Percentiles rank a stretch among this genome's conserved stretches.
Evolutionary conservation across 37 sponge, comb jelly and placozoan genomes (phyloP).

Genomic region (Geodia barretti): DNA sequence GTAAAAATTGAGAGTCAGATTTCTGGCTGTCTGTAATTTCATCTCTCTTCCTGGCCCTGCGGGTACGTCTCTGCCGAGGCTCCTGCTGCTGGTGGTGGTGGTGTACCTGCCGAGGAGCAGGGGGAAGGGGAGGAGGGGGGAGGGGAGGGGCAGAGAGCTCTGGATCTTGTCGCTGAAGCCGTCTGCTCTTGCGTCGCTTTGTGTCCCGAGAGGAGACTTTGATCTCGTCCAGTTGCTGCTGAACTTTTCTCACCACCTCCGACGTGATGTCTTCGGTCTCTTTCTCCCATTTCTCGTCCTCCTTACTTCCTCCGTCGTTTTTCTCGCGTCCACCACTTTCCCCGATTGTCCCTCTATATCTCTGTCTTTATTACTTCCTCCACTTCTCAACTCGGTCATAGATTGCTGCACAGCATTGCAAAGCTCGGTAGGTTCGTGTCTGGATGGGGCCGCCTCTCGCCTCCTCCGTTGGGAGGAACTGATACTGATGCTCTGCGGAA

Average conservation of each 20-base stretch:
- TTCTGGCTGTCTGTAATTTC: constrained; percentile 28
- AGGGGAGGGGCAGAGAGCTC: constrained; percentile 4
- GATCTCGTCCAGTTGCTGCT: constrained; percentile 60
- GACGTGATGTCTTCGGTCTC: background rate
- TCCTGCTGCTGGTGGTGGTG: background rate
- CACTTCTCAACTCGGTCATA: background rate
- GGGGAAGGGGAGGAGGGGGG: background rate
- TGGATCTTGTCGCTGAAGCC: constrained; percentile 11
- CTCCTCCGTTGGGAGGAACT: too few relatives aligned
- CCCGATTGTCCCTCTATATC: background rate
- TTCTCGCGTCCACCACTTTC: background rate
- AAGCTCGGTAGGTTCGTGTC: too few relatives aligned
- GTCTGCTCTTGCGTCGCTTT: constrained; percentile 30
- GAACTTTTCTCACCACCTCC: constrained; percentile 27
- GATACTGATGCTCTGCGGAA: too few relatives aligned
- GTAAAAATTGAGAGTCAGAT: constrained; percentile 59
- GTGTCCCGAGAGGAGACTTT: constrained; percentile 31
- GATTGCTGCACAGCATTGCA: too few relatives aligned
- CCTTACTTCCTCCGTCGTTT: background rate
- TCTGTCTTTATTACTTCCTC: too few relatives aligned
- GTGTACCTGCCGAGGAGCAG: background rate
- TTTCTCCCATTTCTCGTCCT: background rate
- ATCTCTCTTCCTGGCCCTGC: constrained; percentile 3
- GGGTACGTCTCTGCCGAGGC: constrained; percentile 11
- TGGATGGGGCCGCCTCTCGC: too few relatives aligned